Base-by-base conservation (phyloP, 1,140 invertebrate genomes). In the Dryas iulia region DNA sequence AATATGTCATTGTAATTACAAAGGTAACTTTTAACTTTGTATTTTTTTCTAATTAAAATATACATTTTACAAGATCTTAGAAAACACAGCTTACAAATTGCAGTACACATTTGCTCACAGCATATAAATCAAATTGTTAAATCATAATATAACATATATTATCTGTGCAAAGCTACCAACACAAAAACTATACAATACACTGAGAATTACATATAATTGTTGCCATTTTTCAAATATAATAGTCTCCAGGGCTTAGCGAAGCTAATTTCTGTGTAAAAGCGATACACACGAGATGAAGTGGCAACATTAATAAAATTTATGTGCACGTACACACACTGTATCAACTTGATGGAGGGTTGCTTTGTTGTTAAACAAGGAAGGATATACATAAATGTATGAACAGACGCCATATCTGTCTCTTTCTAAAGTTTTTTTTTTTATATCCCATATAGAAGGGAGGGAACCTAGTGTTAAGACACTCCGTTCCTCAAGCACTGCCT, bases 251-350 rank as follows among this genome's bases (percentile, higher is more conserved):
- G 65, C 60, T 77, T 72, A 60, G 66, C 73, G 52, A 63, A 78
- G 75, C 79, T 80, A 80, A 84, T 85, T 85, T 82, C 74, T 70
- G 76, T 77, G 59, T 74, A 75, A 76, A 82, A 68, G 71, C 69
- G 52, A 69, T 59, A 66, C 64, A 74, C 66, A 69, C 31, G 63
- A 75, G 74, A 78, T 68, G 69, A 71, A 70, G 69, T 69, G 72
- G 60, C n/a, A 67, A 72, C 82, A 81, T 82, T 84, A 82, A 84
- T 76, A 81, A 81, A 79, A 84, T 84, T 81, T 84, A 82, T 84
- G 73, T 74, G 60, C 72, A 66, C 71, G 65, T 76, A 68, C 69
- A 69, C 70, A 69, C 70, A 60, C 69, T 76, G 72, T 73, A 78
- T 76, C 74, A 74, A 72, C 71, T 58, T 76, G 67, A 72, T 62